A percentile compares a stretch with the other conserved stretches of the same genome.
Conservation (phyloP, 2,113 vertebrate species). For the Microcebus griseorufus region DNA sequence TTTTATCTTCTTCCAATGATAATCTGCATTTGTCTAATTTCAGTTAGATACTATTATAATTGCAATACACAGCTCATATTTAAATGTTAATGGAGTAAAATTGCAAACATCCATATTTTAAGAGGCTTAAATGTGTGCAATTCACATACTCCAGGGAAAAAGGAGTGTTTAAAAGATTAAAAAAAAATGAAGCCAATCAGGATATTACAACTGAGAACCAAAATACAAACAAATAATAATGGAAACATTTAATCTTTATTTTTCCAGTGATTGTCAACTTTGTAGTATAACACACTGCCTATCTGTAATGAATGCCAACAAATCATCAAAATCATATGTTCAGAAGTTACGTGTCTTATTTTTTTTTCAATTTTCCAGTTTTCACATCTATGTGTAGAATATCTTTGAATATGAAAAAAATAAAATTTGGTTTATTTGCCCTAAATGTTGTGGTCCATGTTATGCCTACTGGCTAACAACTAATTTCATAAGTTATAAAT, state of each 20-base stretch:
- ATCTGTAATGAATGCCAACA: background rate
- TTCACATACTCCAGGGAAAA: background rate
- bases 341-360: background rate
- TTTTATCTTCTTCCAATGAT: conserved; percentile 60
- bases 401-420: background rate
- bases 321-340: background rate
- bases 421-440: background rate
- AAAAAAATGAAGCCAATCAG: conserved; percentile 10
- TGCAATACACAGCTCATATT: conserved; percentile 53
- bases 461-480: background rate
- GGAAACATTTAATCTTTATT: background rate
- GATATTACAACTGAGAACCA: conserved; percentile 17
- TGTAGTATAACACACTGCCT: background rate
- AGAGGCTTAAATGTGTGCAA: conserved; percentile 54
- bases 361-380: background rate
- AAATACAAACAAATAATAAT: background rate
- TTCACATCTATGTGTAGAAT: background rate
- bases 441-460: background rate
- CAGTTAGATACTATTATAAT: conserved; percentile 67
- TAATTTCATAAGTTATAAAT: background rate
- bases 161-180: background rate
- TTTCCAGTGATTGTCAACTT: background rate
- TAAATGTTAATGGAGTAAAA: conserved; percentile 82
- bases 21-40: conserved; percentile 10
- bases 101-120: conserved; percentile 79